Evolutionary conservation across 2,888 invertebrate species (phyloP).

Genomic region (Apamea anceps): DNA sequence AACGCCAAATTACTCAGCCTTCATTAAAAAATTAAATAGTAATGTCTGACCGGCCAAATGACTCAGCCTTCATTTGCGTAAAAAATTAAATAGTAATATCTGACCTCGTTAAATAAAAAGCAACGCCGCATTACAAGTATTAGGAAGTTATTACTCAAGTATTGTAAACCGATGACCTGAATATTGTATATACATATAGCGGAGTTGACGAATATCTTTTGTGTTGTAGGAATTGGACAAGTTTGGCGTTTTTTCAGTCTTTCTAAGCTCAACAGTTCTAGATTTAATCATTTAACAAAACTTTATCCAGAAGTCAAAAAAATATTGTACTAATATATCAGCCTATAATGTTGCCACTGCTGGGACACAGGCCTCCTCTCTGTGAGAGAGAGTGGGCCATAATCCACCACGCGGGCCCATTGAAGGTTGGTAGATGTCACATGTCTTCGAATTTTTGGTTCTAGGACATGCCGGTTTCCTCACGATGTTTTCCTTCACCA

Average conservation of each 20-base stretch:
- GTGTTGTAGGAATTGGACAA: constrained; percentile 7
- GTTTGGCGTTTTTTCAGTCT: not conserved
- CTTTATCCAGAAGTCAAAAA: too few relatives aligned
- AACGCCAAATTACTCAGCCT: not conserved
- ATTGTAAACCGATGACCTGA: constrained; percentile 38
- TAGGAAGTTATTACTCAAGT: constrained; percentile 12
- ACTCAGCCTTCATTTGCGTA: not conserved
- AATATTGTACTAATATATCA: too few relatives aligned
- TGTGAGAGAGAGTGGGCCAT: too few relatives aligned
- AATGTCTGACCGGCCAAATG: constrained; percentile 21
- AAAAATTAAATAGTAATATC: not conserved
- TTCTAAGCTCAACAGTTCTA: constrained; percentile 9
- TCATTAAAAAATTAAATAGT: constrained; percentile 1
- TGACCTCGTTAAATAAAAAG: constrained; percentile 38
- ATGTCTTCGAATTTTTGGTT: too few relatives aligned
- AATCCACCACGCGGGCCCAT: too few relatives aligned
- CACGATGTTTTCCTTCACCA: too few relatives aligned
- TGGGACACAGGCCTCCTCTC: too few relatives aligned
- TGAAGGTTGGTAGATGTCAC: too few relatives aligned
- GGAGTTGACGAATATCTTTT: constrained; percentile 26
- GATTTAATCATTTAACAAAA: too few relatives aligned
- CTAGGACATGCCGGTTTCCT: too few relatives aligned
- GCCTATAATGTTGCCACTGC: too few relatives aligned
- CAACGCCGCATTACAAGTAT: constrained; percentile 24
- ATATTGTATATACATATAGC: constrained; percentile 42